phyloP scores from a whole-genome alignment of 1,140 invertebrate species.

The Nomia melanderi region DNA sequence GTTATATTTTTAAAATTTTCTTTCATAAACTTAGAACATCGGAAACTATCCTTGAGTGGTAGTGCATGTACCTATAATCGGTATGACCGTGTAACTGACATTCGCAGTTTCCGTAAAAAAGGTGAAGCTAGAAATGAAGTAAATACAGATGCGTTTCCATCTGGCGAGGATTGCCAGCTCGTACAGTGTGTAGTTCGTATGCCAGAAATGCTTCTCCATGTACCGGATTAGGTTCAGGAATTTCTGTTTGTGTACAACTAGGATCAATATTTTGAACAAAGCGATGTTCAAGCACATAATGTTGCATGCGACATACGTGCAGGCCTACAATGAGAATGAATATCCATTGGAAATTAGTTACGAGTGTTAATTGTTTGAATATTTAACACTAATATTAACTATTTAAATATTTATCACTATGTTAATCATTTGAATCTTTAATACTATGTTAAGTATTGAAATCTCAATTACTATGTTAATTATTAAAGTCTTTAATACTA shows the following conservation, averaged over 20 bases:
- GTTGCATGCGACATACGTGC: slow-evolving; percentile 41
- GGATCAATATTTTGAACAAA: slow-evolving; percentile 46
- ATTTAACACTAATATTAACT: no score
- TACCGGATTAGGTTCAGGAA: slow-evolving; percentile 41
- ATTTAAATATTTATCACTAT: no score
- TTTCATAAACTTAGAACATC: no score
- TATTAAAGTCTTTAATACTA: no score
- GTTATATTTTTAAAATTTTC: no score
- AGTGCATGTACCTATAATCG: slow-evolving; percentile 58
- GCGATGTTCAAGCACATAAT: slow-evolving; percentile 38
- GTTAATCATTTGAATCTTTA: no score
- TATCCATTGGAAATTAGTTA: background rate
- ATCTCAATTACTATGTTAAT: no score
- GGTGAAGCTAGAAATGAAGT: slow-evolving; percentile 49
- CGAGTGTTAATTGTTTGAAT: no score
- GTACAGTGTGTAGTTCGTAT: slow-evolving; percentile 34
- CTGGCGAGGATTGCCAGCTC: slow-evolving; percentile 17
- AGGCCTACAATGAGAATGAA: slow-evolving; percentile 31
- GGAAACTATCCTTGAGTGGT: no score
- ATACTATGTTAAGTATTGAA: no score
- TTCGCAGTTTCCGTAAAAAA: slow-evolving; percentile 38
- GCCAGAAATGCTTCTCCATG: slow-evolving; percentile 59
- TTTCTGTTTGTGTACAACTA: slow-evolving; percentile 16
- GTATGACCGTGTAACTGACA: slow-evolving; percentile 40
- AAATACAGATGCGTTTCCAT: slow-evolving; percentile 23